These are phyloP conservation scores for Glyptemys insculpta DNA, from an alignment of 2,797 vertebrate genomes.

Conservation along the genomic window DNA sequence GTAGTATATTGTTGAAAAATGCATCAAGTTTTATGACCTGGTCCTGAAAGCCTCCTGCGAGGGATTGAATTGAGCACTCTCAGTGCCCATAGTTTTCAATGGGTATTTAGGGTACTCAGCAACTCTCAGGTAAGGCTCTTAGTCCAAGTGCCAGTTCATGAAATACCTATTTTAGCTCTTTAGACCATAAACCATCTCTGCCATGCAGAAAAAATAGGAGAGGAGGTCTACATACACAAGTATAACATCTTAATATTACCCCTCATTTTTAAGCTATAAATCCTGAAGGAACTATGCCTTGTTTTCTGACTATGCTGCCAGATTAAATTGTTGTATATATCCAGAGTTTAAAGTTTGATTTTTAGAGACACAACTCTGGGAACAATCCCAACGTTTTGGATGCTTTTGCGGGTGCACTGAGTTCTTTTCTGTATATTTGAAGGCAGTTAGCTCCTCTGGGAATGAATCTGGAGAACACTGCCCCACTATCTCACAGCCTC, in stretches of 20 bases:
- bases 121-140: neutral
- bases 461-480: neutral
- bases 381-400: neutral
- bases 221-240: neutral
- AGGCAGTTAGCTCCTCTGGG: neutral
- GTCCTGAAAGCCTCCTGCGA: neutral
- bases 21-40: neutral
- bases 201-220: neutral
- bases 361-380: neutral
- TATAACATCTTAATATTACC: neutral
- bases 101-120: neutral
- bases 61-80: neutral
- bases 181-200: neutral
- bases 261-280: neutral
- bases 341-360: neutral
- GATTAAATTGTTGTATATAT: neutral
- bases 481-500: neutral
- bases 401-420: neutral
- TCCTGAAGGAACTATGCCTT: neutral
- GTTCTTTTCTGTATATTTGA: neutral
- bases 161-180: neutral
- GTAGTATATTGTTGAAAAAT: neutral
- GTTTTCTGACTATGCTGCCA: neutral
- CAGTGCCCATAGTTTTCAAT: neutral
- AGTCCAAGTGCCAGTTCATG: neutral